phyloP scores from a whole-genome alignment of 2,113 vertebrate genomes.

The Pimephales promelas region DNA sequence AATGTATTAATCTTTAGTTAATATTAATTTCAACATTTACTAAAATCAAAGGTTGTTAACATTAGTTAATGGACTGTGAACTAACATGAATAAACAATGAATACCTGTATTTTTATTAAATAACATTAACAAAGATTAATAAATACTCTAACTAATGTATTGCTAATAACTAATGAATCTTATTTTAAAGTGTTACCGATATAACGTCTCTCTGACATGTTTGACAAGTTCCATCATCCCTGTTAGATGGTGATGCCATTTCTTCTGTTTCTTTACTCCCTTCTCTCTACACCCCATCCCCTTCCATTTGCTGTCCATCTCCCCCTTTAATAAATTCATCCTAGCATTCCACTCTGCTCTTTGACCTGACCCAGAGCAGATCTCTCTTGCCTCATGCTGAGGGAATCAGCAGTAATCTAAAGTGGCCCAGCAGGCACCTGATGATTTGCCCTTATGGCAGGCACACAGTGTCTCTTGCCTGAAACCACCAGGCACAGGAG shows the following conservation, averaged over 20 bases:
- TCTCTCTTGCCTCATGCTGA: constrained; percentile 28
- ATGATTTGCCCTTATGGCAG: constrained; percentile 35
- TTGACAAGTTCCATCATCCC: constrained; percentile 40
- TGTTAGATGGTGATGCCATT: constrained; percentile 30
- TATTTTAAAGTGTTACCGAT: no score
- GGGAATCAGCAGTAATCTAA: constrained; percentile 37
- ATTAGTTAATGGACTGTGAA: no score
- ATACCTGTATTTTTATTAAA: no score
- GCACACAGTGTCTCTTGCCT: constrained; percentile 32
- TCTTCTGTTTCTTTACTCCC: not conserved
- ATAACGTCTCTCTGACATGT: constrained; percentile 37
- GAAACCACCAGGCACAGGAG: constrained; percentile 16
- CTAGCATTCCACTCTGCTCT: constrained; percentile 31
- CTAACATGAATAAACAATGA: no score
- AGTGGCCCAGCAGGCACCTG: constrained; percentile 33
- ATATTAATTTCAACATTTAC: no score
- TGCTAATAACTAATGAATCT: no score
- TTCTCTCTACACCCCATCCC: constrained; percentile 5
- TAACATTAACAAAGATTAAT: no score
- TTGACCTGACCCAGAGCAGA: constrained; percentile 39
- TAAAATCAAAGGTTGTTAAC: no score
- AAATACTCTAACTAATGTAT: no score
- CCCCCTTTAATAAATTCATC: constrained; percentile 11
- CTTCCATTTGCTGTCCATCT: constrained; percentile 5
- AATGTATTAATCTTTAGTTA: no score